These are phyloP conservation scores for Clusia tigrina DNA, from an alignment of 2,888 invertebrate species.

Conservation along the genomic window DNA sequence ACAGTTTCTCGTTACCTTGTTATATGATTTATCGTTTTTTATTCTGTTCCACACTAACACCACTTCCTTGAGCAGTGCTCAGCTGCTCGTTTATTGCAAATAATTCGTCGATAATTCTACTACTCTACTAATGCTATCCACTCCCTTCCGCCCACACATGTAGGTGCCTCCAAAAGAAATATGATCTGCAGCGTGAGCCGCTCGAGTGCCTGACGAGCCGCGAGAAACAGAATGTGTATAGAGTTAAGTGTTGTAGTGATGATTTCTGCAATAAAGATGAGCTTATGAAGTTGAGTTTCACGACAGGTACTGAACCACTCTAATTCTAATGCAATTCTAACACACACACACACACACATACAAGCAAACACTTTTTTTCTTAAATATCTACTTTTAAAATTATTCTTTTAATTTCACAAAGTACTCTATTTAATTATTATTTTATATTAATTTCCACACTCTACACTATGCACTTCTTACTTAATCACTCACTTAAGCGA, in stretches of 20 bases:
- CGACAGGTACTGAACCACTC: slow-evolving; percentile 55
- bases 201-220: slow-evolving; percentile 64
- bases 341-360: slow-evolving; percentile 21
- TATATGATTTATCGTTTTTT: slow-evolving; percentile 35
- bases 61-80: not conserved
- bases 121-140: not conserved
- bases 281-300: slow-evolving; percentile 61
- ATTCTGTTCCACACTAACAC: slow-evolving; percentile 40
- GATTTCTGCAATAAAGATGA: slow-evolving; percentile 66
- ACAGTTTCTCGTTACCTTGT: slow-evolving; percentile 15
- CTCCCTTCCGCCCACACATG: slow-evolving; percentile 22
- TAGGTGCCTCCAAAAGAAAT: slow-evolving; percentile 63
- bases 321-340: not conserved
- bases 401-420: slow-evolving; percentile 11
- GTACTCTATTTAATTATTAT: not conserved
- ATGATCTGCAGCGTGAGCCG: slow-evolving; percentile 63
- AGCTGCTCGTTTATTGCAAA: not conserved
- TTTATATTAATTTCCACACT: slow-evolving; percentile 9
- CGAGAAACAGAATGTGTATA: slow-evolving; percentile 61
- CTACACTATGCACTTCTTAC: slow-evolving; percentile 5
- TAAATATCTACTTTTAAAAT: slow-evolving; percentile 18
- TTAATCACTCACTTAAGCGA: slow-evolving; percentile 2
- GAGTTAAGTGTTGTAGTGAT: slow-evolving; percentile 63
- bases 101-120: not conserved
- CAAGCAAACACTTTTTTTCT: slow-evolving; percentile 19